phyloP scores from a whole-genome alignment of 2,113 vertebrate genomes.

The Plectropomus leopardus region DNA sequence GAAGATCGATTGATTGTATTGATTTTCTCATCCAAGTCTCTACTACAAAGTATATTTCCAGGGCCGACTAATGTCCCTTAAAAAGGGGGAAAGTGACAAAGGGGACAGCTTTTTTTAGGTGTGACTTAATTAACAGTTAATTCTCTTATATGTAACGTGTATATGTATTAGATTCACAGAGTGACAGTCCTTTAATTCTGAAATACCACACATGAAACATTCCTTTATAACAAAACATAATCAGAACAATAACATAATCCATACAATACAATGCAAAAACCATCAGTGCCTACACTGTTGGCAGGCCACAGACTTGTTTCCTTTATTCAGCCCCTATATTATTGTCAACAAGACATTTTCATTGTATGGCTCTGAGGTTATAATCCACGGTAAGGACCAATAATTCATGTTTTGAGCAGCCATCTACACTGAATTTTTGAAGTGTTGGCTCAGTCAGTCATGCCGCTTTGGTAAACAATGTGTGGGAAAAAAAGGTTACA shows the following conservation, averaged over 20 bases:
- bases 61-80: too few species aligned
- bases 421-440: constrained; percentile 45
- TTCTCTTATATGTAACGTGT: background rate
- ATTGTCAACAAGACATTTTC: constrained; percentile 44
- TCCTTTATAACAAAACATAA: constrained; percentile 2
- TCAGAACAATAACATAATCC: constrained; percentile 28
- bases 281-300: constrained; percentile 29
- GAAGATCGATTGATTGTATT: background rate
- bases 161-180: background rate
- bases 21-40: background rate
- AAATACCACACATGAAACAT: constrained; percentile 6
- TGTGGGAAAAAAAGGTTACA: constrained; percentile 42
- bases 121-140: constrained; percentile 10
- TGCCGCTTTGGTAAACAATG: constrained; percentile 62
- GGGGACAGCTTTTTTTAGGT: background rate
- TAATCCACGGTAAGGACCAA: constrained; percentile 57
- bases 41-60: background rate
- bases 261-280: constrained; percentile 18
- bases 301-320: constrained; percentile 27
- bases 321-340: constrained; percentile 33
- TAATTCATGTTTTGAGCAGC: constrained; percentile 56
- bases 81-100: background rate
- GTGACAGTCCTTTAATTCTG: constrained; percentile 6
- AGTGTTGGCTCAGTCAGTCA: constrained; percentile 46
- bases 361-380: constrained; percentile 32